Conservation (phyloP, 2,797 vertebrate species). For the Betta splendens region DNA sequence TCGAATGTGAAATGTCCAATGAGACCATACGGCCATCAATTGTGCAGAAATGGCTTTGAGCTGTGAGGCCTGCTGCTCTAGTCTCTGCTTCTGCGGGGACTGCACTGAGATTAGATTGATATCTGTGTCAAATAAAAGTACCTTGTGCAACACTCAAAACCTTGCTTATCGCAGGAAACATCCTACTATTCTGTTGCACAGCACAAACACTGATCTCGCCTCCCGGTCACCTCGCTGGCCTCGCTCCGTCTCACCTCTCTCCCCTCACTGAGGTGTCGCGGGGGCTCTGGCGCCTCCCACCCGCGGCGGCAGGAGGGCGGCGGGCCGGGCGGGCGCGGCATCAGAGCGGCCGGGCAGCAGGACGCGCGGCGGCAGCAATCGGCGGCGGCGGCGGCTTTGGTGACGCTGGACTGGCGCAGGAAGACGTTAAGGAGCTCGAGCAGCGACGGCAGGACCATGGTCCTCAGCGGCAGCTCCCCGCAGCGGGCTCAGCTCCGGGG, state of each 20-base stretch:
- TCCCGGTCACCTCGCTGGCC: neutral
- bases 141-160: too few species aligned
- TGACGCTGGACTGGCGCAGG: slow-evolving; percentile 59
- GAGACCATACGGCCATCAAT: neutral
- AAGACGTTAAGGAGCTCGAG: slow-evolving; percentile 79
- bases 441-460: slow-evolving; percentile 79
- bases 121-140: too few species aligned
- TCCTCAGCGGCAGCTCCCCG: slow-evolving; percentile 67
- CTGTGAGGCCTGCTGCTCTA: too few species aligned
- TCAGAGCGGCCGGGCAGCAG: slow-evolving; percentile 66
- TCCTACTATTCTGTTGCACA: too few species aligned
- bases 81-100: too few species aligned
- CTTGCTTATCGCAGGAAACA: too few species aligned
- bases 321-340: slow-evolving; percentile 75
- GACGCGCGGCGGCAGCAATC: slow-evolving; percentile 32
- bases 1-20: neutral
- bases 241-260: slow-evolving; percentile 69
- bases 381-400: slow-evolving; percentile 22
- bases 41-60: slow-evolving; percentile 4
- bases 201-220: too few species aligned
- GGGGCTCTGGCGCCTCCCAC: slow-evolving; percentile 71
- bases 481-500: slow-evolving; percentile 48
- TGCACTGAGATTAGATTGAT: too few species aligned
- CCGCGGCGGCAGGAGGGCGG: slow-evolving; percentile 65
- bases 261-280: slow-evolving; percentile 54